Evolutionary conservation across 2,888 invertebrate species (phyloP).

Genomic region (Ophioninae sp.): DNA sequence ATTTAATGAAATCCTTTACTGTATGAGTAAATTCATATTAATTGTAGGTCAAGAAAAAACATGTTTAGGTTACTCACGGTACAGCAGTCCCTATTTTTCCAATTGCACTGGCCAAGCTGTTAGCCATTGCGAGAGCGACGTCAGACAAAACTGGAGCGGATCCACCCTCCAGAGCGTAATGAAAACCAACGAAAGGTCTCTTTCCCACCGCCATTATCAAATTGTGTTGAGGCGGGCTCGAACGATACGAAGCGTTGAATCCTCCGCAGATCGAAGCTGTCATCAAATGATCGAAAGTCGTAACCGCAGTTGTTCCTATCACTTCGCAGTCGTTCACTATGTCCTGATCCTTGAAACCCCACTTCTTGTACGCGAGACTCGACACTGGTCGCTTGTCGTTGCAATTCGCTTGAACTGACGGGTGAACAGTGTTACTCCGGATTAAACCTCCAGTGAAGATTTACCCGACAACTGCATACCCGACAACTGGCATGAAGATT

Average conservation of each 20-base stretch:
- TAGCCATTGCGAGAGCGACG: constrained; percentile 96
- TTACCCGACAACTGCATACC: too few species aligned
- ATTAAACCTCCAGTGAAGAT: neutral
- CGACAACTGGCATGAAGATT: too few species aligned
- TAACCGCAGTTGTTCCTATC: constrained; percentile 87
- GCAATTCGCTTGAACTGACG: constrained; percentile 87
- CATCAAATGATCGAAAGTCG: constrained; percentile 93
- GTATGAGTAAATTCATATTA: too few species aligned
- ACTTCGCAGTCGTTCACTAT: constrained; percentile 89
- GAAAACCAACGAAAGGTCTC: constrained; percentile 93
- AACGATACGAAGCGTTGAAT: constrained; percentile 86
- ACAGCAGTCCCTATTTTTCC: constrained; percentile 81
- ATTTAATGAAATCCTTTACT: too few species aligned
- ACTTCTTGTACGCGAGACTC: constrained; percentile 90
- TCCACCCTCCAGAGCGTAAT: constrained; percentile 94
- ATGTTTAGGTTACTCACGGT: constrained; percentile 84
- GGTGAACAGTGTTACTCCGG: neutral
- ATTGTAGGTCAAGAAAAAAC: too few species aligned
- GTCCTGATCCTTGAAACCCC: constrained; percentile 91
- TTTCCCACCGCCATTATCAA: constrained; percentile 90
- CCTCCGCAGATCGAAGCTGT: constrained; percentile 90
- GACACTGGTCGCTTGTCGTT: constrained; percentile 84
- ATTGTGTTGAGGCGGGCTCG: constrained; percentile 89
- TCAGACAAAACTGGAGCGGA: constrained; percentile 92
- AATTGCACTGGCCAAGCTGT: constrained; percentile 89